Evolutionary conservation across 1,140 invertebrate species (phyloP).

Genomic region (Coptotermes formosanus): DNA sequence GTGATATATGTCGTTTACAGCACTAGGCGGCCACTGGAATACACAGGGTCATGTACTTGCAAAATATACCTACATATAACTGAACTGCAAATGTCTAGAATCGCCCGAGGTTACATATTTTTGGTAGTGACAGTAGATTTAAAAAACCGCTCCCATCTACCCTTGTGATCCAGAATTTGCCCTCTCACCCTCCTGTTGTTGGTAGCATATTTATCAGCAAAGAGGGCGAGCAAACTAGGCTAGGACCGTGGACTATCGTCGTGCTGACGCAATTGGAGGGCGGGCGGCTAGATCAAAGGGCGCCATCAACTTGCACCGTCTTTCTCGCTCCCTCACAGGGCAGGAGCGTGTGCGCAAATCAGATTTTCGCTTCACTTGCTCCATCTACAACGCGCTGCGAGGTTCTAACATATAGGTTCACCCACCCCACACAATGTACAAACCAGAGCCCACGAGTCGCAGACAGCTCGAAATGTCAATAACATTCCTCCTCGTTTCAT

Average conservation of each 20-base stretch:
- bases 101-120: background rate
- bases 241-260: constrained; percentile 25
- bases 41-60: no score
- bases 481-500: background rate
- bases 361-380: constrained; percentile 49
- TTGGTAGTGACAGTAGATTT: background rate
- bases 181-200: constrained; percentile 1
- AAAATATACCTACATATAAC: no score
- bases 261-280: constrained; percentile 41
- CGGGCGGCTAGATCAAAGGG: constrained; percentile 53
- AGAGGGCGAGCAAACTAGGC: constrained; percentile 37
- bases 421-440: background rate
- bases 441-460: background rate
- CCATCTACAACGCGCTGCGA: constrained; percentile 38
- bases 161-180: background rate
- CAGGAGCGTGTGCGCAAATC: constrained; percentile 43
- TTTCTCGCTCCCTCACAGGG: constrained; percentile 41
- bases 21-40: no score
- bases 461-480: constrained; percentile 8
- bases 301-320: constrained; percentile 41
- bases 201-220: constrained; percentile 40
- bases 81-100: no score
- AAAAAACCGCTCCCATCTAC: background rate
- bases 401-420: constrained; percentile 33
- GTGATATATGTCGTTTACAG: no score